These are phyloP conservation scores for Dendropsophus ebraccatus DNA, from an alignment of 2,113 vertebrate genomes.

Conservation along the genomic window DNA sequence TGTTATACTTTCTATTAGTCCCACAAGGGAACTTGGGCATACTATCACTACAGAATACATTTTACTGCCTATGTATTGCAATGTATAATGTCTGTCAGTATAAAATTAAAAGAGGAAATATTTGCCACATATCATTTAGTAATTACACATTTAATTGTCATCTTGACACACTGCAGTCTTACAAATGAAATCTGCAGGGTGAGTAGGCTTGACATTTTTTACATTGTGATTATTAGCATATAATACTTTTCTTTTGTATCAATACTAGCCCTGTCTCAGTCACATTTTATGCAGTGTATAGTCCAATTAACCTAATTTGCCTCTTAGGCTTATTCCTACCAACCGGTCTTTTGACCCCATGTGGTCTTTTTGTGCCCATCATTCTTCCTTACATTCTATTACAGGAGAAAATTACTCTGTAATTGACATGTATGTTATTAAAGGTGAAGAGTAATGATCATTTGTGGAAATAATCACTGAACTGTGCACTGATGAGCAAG, in stretches of 20 bases:
- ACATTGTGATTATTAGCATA: neutral
- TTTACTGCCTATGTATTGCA: too few species aligned
- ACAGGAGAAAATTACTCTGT: neutral
- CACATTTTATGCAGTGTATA: neutral
- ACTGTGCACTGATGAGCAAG: neutral
- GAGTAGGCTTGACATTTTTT: neutral
- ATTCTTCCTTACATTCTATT: neutral
- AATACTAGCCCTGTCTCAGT: neutral
- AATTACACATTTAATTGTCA: neutral
- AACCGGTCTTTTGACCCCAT: neutral
- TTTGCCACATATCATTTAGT: neutral
- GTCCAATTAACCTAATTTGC: neutral
- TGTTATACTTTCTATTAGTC: too few species aligned
- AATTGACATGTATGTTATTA: neutral
- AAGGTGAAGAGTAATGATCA: slow-evolving; percentile 16
- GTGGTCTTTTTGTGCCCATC: neutral
- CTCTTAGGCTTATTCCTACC: neutral
- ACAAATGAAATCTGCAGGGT: neutral
- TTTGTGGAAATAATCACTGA: neutral
- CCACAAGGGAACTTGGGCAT: too few species aligned
- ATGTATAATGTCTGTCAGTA: too few species aligned
- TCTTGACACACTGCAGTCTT: neutral
- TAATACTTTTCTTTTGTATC: neutral
- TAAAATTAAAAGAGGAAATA: too few species aligned
- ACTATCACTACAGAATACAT: too few species aligned